A percentile compares a stretch with the other conserved stretches of the same genome.
Conservation (phyloP, 2,888 invertebrate genomes). For the Escarpia spicata region DNA sequence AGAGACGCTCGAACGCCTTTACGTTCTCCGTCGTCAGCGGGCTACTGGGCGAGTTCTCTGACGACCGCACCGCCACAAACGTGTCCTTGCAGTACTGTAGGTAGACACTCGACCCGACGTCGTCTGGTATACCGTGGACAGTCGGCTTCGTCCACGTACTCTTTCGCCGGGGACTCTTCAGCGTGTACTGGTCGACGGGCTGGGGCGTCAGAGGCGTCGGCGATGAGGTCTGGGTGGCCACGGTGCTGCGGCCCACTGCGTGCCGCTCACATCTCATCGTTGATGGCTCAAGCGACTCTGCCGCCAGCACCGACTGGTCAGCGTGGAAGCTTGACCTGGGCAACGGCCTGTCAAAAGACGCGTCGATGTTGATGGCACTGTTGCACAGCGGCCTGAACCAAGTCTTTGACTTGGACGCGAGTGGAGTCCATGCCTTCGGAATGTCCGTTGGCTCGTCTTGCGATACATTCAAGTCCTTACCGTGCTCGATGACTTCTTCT, state of each 20-base stretch:
- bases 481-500: neutral
- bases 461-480: neutral
- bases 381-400: neutral
- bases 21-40: neutral
- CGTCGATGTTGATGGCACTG: neutral
- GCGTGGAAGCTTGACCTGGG: constrained; percentile 16
- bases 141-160: neutral
- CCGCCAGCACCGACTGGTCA: constrained; percentile 9
- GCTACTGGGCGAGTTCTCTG: neutral
- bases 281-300: neutral
- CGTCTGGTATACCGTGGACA: neutral
- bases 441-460: neutral
- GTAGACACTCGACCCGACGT: neutral
- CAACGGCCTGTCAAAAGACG: neutral
- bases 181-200: neutral
- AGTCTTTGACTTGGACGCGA: neutral
- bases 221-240: neutral
- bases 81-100: neutral
- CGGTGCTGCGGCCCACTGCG: neutral
- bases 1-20: neutral
- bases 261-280: neutral
- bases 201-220: neutral
- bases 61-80: neutral
- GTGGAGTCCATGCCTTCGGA: neutral
- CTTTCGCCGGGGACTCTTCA: neutral